Percentiles rank a stretch among this genome's conserved stretches.
phyloP scores from a whole-genome alignment of 2,888 invertebrate genomes.

The Tuberolachnus salignus region DNA sequence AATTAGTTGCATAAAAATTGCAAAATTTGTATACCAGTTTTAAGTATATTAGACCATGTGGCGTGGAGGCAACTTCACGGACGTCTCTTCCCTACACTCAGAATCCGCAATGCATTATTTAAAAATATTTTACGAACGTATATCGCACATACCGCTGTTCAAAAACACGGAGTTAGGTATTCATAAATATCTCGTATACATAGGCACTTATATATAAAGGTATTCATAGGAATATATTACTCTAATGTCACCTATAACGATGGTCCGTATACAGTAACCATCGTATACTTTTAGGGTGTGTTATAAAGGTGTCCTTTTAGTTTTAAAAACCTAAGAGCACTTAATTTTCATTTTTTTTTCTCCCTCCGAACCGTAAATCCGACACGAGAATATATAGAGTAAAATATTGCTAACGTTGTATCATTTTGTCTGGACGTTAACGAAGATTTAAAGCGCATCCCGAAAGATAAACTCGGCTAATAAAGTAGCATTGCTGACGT shows the following conservation, averaged over 20 bases:
- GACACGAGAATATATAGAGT: conserved; percentile 30
- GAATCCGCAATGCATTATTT: too few species aligned
- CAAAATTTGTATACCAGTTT: too few species aligned
- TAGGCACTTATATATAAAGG: too few species aligned
- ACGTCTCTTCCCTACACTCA: too few species aligned
- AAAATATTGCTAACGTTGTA: conserved; percentile 48
- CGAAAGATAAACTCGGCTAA: conserved; percentile 55
- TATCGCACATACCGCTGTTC: too few species aligned
- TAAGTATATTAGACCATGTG: too few species aligned
- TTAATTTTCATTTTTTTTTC: conserved; percentile 43
- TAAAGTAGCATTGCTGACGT: conserved; percentile 49
- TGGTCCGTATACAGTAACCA: conserved; percentile 1
- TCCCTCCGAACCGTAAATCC: conserved; percentile 36
- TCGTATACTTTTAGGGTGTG: not conserved
- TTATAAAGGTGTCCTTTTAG: conserved; percentile 26
- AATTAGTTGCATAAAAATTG: too few species aligned
- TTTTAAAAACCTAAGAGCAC: conserved; percentile 37
- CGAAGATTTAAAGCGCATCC: conserved; percentile 55
- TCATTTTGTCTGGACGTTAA: conserved; percentile 48
- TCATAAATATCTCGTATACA: too few species aligned
- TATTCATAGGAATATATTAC: not conserved
- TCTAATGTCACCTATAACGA: not conserved
- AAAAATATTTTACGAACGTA: too few species aligned
- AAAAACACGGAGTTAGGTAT: too few species aligned
- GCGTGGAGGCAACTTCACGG: too few species aligned